Percentiles rank a stretch among this genome's conserved stretches.
Conservation (phyloP, 2,113 vertebrate genomes). For the Arothron firmamentum region DNA sequence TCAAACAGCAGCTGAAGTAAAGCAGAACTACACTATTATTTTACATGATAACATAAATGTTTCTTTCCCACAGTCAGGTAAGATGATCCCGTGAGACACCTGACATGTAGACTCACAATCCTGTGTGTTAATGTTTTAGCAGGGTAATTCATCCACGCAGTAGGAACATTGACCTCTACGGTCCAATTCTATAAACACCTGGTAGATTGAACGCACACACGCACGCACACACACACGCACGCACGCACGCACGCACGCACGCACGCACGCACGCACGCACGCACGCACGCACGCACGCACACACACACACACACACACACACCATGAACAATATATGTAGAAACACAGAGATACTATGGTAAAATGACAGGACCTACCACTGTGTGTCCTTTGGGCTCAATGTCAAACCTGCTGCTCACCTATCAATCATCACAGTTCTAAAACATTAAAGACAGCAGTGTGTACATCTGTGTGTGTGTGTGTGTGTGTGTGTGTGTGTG, state of each 20-base stretch:
- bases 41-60: slow-evolving; percentile 21
- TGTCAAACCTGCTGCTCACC: slow-evolving; percentile 67
- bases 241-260: slow-evolving; percentile 12
- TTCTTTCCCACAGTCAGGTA: slow-evolving; percentile 27
- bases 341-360: slow-evolving; percentile 33
- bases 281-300: slow-evolving; percentile 8
- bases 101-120: slow-evolving; percentile 32
- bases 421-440: slow-evolving; percentile 64
- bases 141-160: slow-evolving; percentile 61
- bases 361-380: slow-evolving; percentile 54
- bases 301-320: slow-evolving; percentile 16
- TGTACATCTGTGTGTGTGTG: slow-evolving; percentile 7
- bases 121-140: slow-evolving; percentile 66
- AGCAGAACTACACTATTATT: background rate
- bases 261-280: slow-evolving; percentile 10
- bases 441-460: slow-evolving; percentile 51
- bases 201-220: slow-evolving; percentile 30
- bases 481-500: slow-evolving; percentile 14
- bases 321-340: slow-evolving; percentile 23
- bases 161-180: slow-evolving; percentile 57
- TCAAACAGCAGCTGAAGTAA: slow-evolving; percentile 1
- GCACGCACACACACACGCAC: slow-evolving; percentile 15
- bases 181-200: slow-evolving; percentile 45
- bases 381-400: slow-evolving; percentile 63
- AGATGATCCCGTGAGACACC: background rate